phyloP scores from a whole-genome alignment of 2,888 invertebrate genomes.

The Notodonta dromedarius region DNA sequence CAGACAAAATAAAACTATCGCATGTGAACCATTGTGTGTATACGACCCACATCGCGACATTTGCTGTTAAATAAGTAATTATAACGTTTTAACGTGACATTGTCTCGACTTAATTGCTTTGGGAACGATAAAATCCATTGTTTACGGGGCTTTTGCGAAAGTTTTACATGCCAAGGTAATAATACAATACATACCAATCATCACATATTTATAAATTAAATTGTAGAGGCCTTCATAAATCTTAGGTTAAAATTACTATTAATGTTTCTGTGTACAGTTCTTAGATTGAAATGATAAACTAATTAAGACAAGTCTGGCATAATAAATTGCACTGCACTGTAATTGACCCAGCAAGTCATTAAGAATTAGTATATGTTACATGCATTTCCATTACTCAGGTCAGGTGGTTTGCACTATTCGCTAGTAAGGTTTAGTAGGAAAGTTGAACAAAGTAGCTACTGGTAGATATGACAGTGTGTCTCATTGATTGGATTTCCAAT shows the following conservation, averaged over 20 bases:
- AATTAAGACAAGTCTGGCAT: background rate
- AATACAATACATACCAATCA: constrained; percentile 13
- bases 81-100: constrained; percentile 47
- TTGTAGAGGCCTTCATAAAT: no score
- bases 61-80: constrained; percentile 45
- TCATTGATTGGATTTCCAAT: no score
- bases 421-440: background rate
- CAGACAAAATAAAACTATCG: constrained; percentile 33
- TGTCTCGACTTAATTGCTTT: constrained; percentile 36
- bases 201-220: background rate
- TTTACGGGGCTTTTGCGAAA: constrained; percentile 28
- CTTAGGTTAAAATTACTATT: no score
- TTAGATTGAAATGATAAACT: background rate
- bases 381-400: background rate
- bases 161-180: constrained; percentile 35
- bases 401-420: background rate
- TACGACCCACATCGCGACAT: constrained; percentile 37
- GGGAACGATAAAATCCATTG: constrained; percentile 36
- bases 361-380: background rate
- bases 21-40: constrained; percentile 40
- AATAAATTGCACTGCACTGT: constrained; percentile 1
- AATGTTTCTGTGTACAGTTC: background rate
- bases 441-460: no score
- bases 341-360: background rate
- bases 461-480: no score